These are phyloP conservation scores for Salticus scenicus DNA, from an alignment of 2,888 invertebrate species.

Conservation along the genomic window DNA sequence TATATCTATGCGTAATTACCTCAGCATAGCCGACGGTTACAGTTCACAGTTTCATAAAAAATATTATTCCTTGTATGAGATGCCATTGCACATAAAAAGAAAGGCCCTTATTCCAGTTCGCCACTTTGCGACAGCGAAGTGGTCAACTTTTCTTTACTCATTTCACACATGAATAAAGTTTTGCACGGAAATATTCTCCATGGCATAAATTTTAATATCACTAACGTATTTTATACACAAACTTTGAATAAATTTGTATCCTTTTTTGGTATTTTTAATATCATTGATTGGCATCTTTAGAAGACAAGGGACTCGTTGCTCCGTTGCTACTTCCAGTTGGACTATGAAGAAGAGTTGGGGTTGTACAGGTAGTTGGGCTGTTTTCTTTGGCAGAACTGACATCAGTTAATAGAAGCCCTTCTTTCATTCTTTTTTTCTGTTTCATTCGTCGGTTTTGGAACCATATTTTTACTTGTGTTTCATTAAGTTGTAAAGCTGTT, in stretches of 20 bases:
- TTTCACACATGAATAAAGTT: too few relatives aligned
- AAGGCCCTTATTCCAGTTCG: not conserved
- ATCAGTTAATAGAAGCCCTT: constrained; percentile 86
- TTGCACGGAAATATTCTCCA: too few relatives aligned
- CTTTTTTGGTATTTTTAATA: not conserved
- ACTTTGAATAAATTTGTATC: not conserved
- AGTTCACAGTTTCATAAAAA: not conserved
- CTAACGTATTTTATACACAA: not conserved
- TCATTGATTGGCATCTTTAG: constrained; percentile 65
- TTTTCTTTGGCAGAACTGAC: constrained; percentile 60
- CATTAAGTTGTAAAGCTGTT: constrained; percentile 94
- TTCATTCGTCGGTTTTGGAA: constrained; percentile 99
- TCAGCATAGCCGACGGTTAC: too few relatives aligned
- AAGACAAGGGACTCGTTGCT: constrained; percentile 35
- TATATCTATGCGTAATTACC: too few relatives aligned
- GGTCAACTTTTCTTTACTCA: too few relatives aligned
- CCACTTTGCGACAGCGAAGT: not conserved
- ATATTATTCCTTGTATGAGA: not conserved
- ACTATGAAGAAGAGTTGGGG: constrained; percentile 1
- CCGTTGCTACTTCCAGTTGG: not conserved
- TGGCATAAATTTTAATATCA: constrained; percentile 7
- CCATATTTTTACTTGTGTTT: constrained; percentile 94
- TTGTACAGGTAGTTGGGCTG: constrained; percentile 34
- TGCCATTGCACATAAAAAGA: not conserved
- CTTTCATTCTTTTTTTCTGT: constrained; percentile 97